Percentiles rank a stretch among this genome's conserved stretches.
Evolutionary conservation across 2,888 invertebrate genomes (phyloP).

Genomic region (Leptarthrus brevirostris): DNA sequence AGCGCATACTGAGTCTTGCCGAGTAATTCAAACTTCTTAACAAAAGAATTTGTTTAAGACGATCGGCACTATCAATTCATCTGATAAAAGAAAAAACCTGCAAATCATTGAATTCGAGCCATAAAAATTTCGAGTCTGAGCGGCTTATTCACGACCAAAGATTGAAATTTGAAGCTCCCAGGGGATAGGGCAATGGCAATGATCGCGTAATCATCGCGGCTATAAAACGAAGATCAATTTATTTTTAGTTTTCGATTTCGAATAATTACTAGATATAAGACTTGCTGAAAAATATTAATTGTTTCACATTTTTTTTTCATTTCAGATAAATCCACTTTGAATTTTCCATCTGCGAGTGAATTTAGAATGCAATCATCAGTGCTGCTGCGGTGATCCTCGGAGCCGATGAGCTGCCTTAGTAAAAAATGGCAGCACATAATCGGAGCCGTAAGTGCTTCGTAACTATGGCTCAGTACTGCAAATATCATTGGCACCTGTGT

Average conservation of each 20-base stretch:
- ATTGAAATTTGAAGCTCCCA: conserved; percentile 23
- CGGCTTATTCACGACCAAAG: conserved; percentile 10
- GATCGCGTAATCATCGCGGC: conserved; percentile 9
- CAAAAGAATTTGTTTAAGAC: conserved; percentile 45
- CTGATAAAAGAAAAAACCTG: conserved; percentile 25
- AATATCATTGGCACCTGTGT: conserved; percentile 37
- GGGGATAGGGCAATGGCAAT: conserved; percentile 14
- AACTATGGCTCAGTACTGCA: conserved; percentile 56
- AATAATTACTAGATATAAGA: background rate
- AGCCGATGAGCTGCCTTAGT: conserved; percentile 51
- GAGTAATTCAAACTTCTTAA: conserved; percentile 19
- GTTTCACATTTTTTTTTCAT: conserved; percentile 4
- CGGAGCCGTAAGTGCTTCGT: conserved; percentile 58
- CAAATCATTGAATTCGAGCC: conserved; percentile 41
- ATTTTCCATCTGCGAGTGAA: background rate
- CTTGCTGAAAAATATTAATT: conserved; percentile 18
- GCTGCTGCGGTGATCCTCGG: conserved; percentile 50
- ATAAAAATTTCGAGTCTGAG: background rate
- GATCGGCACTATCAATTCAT: conserved; percentile 43
- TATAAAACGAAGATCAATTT: conserved; percentile 1
- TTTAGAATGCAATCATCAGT: conserved; percentile 28
- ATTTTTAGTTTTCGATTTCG: background rate
- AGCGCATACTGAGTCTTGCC: background rate
- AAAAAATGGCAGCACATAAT: conserved; percentile 56
- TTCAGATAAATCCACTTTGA: conserved; percentile 33